Evolutionary conservation across 2,797 vertebrate species (phyloP), one percentile per base, ranked within the genome.

Genomic region (Spatula clypeata): DNA sequence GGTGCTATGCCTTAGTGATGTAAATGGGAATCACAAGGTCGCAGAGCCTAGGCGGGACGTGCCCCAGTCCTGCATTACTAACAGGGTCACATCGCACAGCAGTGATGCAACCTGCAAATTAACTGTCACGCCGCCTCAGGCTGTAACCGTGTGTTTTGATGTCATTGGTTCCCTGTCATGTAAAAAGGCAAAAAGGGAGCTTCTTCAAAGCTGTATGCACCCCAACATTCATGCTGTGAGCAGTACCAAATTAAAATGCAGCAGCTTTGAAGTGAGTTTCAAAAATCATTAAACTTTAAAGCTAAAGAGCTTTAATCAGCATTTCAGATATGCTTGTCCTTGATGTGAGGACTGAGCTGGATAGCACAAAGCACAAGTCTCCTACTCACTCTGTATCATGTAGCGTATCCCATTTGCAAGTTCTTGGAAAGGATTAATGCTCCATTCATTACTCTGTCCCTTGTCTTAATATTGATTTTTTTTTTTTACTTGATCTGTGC

Each of bases 1-100:
- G 0, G 16, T 4, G 44, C 49, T 21, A n/a, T 5, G 38, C 9
- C 9, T 15, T 23, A 2, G 34, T n/a, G 4, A 1, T 2, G 12
- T 2, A 0, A 23, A 7, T 1, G 9, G 27, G 11, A 47, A 3
- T 12, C 3, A 1, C 3, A 4, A 24, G 1, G 24, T 8, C 7
- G 0, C 53, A 11, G 42, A 8, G 5, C 3, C 9, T 15, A 0
- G 5, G 1, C 34, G 1, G 4, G 23, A 20, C 0, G 1, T 45
- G 27, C 12, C 2, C 11, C 5, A 3, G 11, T 8, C 69, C 42
- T 2, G 1, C 5, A 1, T 0, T 9, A 32, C 40, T 47, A 31
- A 2, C 47, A 49, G 47, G 6, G 15, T 14, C 23, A 5, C 3
- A 80, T 34, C 24, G 3, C 13, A 4, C 51, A 12, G 2, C 31